phyloP scores from a whole-genome alignment of 2,888 invertebrate species.

The Apocheima hispidaria region DNA sequence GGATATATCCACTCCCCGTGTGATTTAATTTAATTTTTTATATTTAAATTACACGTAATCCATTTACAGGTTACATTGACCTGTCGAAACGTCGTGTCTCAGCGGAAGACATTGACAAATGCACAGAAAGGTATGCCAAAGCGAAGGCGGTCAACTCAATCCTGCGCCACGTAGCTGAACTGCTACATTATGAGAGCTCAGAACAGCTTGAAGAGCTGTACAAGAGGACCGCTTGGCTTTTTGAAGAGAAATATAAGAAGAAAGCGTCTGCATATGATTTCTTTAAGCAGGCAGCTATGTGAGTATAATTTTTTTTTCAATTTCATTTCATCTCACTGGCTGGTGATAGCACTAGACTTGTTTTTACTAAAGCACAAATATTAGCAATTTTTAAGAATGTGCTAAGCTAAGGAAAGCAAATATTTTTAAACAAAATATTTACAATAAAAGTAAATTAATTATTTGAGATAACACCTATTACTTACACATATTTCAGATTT shows the following conservation, averaged over 20 bases:
- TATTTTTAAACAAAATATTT: no score
- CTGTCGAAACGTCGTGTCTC: slow-evolving; percentile 99
- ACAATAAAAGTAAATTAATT: no score
- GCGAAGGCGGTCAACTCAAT: slow-evolving; percentile 99
- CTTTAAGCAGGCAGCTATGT: slow-evolving; percentile 99
- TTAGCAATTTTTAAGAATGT: no score
- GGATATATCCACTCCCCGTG: no score
- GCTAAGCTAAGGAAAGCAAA: no score
- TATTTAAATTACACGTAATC: neutral
- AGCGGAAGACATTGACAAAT: slow-evolving; percentile 98
- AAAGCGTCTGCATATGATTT: slow-evolving; percentile 99
- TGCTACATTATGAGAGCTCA: slow-evolving; percentile 95
- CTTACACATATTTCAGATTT: no score
- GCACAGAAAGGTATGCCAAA: slow-evolving; percentile 99
- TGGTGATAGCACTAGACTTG: no score
- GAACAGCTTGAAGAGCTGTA: slow-evolving; percentile 98
- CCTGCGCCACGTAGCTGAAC: slow-evolving; percentile 97
- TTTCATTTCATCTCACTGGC: no score
- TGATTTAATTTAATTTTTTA: neutral
- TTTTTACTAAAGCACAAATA: no score
- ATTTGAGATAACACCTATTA: no score
- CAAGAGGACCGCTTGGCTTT: slow-evolving; percentile 98
- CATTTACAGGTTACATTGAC: slow-evolving; percentile 96
- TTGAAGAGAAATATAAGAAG: slow-evolving; percentile 98
- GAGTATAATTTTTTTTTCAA: no score